These are phyloP conservation scores for Drosophila helvetica DNA, from an alignment of 2,888 invertebrate genomes.

Conservation along the genomic window DNA sequence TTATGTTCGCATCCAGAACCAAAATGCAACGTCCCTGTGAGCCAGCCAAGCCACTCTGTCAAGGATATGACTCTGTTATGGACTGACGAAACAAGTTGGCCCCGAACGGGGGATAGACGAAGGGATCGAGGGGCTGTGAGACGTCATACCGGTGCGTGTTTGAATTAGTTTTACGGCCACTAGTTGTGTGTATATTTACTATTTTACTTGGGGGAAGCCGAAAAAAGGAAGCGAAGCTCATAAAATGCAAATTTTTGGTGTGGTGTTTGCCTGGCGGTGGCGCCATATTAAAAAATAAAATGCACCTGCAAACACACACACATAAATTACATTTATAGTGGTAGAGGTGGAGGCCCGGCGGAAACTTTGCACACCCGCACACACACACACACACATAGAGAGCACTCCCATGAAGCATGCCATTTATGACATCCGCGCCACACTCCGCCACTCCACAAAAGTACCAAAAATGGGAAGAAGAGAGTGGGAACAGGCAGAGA, in stretches of 20 bases:
- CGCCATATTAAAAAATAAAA: constrained; percentile 71
- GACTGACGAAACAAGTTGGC: not conserved
- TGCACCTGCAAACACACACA: constrained; percentile 69
- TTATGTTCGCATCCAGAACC: not conserved
- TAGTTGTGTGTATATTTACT: constrained; percentile 39
- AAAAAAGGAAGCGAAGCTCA: constrained; percentile 33
- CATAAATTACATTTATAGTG: constrained; percentile 76
- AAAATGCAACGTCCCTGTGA: not conserved
- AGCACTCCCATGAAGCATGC: constrained; percentile 63
- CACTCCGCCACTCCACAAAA: not conserved
- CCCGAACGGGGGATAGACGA: not conserved
- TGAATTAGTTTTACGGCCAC: constrained; percentile 40
- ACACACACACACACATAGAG: constrained; percentile 33
- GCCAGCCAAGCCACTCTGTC: not conserved
- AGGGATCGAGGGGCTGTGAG: not conserved
- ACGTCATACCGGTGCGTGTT: constrained; percentile 19
- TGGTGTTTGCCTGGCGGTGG: constrained; percentile 46
- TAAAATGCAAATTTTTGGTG: constrained; percentile 73
- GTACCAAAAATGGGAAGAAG: not conserved
- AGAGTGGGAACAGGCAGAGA: constrained; percentile 16
- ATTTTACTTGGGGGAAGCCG: constrained; percentile 24
- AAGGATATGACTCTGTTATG: not conserved
- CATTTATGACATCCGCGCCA: constrained; percentile 77
- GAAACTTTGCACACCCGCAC: constrained; percentile 41
- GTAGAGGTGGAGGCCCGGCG: constrained; percentile 30